phyloP scores from a whole-genome alignment of 2,888 invertebrate species.

The Maniola hyperantus region DNA sequence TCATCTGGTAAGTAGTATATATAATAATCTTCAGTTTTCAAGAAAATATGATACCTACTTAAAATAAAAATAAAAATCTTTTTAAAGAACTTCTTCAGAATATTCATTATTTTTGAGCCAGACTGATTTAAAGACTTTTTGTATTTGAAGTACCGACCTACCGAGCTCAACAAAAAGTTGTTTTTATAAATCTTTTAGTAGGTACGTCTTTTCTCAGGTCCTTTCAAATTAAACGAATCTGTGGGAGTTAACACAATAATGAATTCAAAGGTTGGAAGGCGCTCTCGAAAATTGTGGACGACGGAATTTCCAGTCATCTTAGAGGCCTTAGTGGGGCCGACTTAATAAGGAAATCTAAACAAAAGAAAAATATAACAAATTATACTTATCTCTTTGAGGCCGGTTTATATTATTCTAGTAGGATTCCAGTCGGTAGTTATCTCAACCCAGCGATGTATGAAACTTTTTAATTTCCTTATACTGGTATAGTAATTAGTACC shows the following conservation, averaged over 20 bases:
- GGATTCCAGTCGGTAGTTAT: background rate
- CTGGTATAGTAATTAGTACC: no score
- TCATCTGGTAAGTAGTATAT: no score
- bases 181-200: background rate
- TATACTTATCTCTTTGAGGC: background rate
- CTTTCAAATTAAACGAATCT: slow-evolving; percentile 3
- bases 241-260: slow-evolving; percentile 13
- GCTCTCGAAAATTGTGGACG: slow-evolving; percentile 13
- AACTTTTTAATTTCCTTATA: background rate
- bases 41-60: no score
- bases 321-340: background rate
- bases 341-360: slow-evolving; percentile 11
- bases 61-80: no score
- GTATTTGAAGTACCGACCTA: background rate
- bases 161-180: background rate
- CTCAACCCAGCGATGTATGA: background rate
- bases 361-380: slow-evolving; percentile 11
- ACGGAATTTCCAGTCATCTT: background rate
- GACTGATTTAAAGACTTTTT: background rate
- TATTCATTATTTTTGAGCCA: background rate
- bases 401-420: background rate
- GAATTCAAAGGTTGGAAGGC: slow-evolving; percentile 16
- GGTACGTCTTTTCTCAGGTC: background rate
- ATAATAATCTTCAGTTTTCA: no score
- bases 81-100: no score